Evolutionary conservation across 2,113 vertebrate species (phyloP), one percentile per base, ranked within the genome.

Genomic region (Conger conger): DNA sequence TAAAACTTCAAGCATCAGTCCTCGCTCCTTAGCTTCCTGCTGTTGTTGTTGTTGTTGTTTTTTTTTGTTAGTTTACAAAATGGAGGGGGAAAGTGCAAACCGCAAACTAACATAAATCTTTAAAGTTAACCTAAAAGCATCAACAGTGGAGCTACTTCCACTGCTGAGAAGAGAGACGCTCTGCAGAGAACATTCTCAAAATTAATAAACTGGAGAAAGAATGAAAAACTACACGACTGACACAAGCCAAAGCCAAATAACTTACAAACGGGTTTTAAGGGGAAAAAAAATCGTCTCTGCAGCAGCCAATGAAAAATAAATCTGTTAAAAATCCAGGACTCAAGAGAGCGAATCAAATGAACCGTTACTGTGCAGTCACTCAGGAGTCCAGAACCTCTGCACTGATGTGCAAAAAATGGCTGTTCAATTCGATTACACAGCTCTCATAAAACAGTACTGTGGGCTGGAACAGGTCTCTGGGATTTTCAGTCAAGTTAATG

Each of bases 211-310:
- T 6, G n/a, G 33, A 2, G n/a, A 33, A 73, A 73, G n/a, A 73
- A 73, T 73, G 68, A 73, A 33, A 73, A 73, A 30, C 6, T 17
- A 73, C n/a, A 33, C 1, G n/a, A 30, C n/a, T 73, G 57, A 73
- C n/a, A 73, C n/a, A 13, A 73, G 27, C 50, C 50, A 27, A 42
- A 45, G 27, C 23, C 13, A 45, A 42, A 80, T 45, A 45, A 18
- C 16, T 80, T 81, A 45, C 38, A 81, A 85, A 89, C 81, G 11
- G 79, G 88, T 85, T 88, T 81, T 50, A 89, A 80, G 54, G 73
- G 81, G 36, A 77, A 35, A 76, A 30, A 23, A 87, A 86, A 89
- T 87, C n/a, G 9, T 50, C n/a, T 81, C 86, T 40, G 77, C 76
- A 86, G 13, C 1, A 13, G 16, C 8, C 16, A 36, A 76, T 17